A percentile compares a stretch with the other conserved stretches of the same genome.
Evolutionary conservation across 2,888 invertebrate species (phyloP).

Genomic region (Drosophila borealis): DNA sequence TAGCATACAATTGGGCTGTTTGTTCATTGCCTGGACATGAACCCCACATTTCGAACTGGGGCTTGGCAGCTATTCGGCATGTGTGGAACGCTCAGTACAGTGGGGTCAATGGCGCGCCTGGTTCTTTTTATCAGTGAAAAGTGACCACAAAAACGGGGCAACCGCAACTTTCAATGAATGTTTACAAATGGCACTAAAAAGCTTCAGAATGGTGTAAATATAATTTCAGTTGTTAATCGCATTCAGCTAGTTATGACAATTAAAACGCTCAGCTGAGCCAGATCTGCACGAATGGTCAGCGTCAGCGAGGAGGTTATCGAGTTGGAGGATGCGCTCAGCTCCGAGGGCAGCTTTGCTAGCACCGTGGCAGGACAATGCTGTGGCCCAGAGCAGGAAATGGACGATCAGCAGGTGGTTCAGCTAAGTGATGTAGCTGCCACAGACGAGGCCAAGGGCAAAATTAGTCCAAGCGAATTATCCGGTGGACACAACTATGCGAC

Average conservation of each 20-base stretch:
- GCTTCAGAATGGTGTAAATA: constrained; percentile 28
- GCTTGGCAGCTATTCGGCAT: constrained; percentile 12
- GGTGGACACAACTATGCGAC: constrained; percentile 72
- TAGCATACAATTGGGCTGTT: constrained; percentile 50
- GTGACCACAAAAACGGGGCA: constrained; percentile 50
- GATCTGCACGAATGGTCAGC: constrained; percentile 39
- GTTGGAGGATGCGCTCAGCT: constrained; percentile 53
- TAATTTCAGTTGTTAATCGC: constrained; percentile 17
- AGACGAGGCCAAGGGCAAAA: constrained; percentile 17
- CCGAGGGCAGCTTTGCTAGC: constrained; percentile 57
- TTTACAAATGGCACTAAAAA: constrained; percentile 42
- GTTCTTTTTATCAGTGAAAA: constrained; percentile 52
- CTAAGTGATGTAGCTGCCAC: neutral
- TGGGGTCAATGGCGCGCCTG: constrained; percentile 63
- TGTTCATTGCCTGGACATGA: constrained; percentile 17
- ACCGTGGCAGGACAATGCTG: constrained; percentile 57
- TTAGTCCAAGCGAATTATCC: constrained; percentile 41
- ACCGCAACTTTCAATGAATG: constrained; percentile 52
- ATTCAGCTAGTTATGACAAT: constrained; percentile 28
- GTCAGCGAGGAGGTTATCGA: constrained; percentile 43
- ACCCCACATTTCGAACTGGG: constrained; percentile 20
- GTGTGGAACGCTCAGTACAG: constrained; percentile 29
- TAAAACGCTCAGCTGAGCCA: constrained; percentile 12
- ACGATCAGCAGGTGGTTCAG: neutral
- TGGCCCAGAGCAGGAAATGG: neutral